Percentiles rank a stretch among this genome's conserved stretches.
phyloP scores from a whole-genome alignment of 2,888 invertebrate species.

The Eupithecia inturbata region DNA sequence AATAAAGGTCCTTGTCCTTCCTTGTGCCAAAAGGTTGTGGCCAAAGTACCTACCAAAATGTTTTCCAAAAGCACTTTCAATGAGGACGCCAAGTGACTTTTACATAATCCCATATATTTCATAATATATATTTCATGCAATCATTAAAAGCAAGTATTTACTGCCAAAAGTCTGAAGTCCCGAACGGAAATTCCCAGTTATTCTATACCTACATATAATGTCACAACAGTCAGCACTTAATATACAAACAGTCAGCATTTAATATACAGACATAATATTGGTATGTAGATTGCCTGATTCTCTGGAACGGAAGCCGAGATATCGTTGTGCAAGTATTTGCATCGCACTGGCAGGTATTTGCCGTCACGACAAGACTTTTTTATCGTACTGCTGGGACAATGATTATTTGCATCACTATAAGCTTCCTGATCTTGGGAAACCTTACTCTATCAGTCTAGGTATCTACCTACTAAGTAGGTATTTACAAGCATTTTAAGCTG shows the following conservation, averaged over 20 bases:
- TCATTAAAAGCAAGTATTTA: neutral
- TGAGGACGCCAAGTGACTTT: constrained; percentile 2
- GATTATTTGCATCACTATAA: constrained; percentile 40
- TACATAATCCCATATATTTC: constrained; percentile 3
- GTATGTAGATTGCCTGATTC: constrained; percentile 38
- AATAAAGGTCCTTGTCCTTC: constrained; percentile 10
- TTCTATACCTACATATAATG: neutral
- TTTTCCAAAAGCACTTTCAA: neutral
- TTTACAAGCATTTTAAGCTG: neutral
- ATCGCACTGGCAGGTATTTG: constrained; percentile 18
- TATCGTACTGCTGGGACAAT: constrained; percentile 32
- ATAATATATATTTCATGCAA: neutral
- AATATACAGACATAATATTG: neutral
- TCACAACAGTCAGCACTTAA: too few species aligned
- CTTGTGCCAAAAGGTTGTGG: constrained; percentile 23
- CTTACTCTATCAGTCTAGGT: neutral
- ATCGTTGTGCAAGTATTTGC: constrained; percentile 46
- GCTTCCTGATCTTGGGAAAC: constrained; percentile 18
- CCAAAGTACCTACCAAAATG: constrained; percentile 17
- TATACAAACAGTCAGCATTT: neutral
- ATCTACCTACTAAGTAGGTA: neutral
- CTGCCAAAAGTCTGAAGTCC: neutral
- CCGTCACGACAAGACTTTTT: constrained; percentile 37
- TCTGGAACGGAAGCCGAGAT: constrained; percentile 53
- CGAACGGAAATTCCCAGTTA: neutral